A percentile compares a stretch with the other conserved stretches of the same genome.
Evolutionary conservation across 2,113 vertebrate species (phyloP).

Genomic region (Antechinus flavipes): DNA sequence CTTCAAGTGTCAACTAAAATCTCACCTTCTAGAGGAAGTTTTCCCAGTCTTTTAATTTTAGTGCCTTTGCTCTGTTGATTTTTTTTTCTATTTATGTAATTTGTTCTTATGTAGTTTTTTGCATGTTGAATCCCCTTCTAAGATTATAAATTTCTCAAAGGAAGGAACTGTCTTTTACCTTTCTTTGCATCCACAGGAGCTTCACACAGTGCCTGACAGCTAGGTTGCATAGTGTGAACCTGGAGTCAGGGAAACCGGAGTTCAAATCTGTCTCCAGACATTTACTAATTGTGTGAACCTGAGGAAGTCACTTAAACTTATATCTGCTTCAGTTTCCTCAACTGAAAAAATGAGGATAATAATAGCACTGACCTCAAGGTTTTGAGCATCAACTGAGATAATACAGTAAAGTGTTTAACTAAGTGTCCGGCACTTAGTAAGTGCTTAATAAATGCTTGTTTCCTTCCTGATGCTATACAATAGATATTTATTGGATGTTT

Average conservation of each 20-base stretch:
- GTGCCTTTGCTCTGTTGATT: background rate
- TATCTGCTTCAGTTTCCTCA: background rate
- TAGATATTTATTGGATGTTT: background rate
- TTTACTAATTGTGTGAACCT: background rate
- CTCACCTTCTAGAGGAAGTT: background rate
- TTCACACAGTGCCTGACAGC: background rate
- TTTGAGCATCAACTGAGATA: background rate
- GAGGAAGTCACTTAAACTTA: background rate
- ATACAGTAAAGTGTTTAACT: background rate
- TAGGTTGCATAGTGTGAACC: background rate
- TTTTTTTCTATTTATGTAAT: background rate
- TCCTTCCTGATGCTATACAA: background rate
- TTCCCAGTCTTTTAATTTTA: background rate
- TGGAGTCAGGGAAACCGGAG: background rate
- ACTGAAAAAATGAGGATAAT: background rate
- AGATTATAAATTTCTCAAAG: background rate
- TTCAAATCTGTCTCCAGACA: background rate
- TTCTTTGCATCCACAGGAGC: background rate
- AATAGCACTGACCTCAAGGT: background rate
- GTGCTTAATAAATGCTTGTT: background rate
- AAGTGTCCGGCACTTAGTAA: background rate
- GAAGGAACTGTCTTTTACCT: background rate
- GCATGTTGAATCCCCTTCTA: background rate
- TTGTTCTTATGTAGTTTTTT: background rate
- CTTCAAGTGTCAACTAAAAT: background rate